Evolutionary conservation across 1,140 invertebrate genomes (phyloP), one percentile per base, ranked within the genome.

Genomic region (Oppia nitens): DNA sequence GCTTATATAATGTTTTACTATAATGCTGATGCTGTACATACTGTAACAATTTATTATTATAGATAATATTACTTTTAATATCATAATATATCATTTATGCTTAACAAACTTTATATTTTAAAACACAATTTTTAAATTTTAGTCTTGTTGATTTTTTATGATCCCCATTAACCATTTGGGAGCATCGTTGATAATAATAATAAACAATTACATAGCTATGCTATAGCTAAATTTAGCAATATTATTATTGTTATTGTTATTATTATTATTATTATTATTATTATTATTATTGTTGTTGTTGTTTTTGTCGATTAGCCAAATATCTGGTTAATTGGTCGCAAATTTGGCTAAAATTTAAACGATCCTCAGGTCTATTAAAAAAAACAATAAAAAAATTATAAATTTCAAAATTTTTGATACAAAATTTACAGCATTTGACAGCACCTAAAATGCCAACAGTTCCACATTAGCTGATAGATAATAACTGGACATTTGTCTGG

Each of bases 401-500:
- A 51, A 24, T 24, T 14, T 24, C 1, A 9, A 6, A 24, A 49
- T 45, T 24, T 20, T 9, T 28, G 47, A 40, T 9, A 47, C 12
- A n/a, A 14, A 21, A 40, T 27, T 23, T 53, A 23, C 14, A 21
- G 27, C 45, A 45, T 21, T 11, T 50, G 55, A 48, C 27, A 27
- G n/a, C 57, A 68, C 67, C 60, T 67, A 67, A 85, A 84, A 2
- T 80, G 76, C 93, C 93, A 98, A 71, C 93, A 97, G 68, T 82
- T 80, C 59, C 78, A 71, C 86, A 97, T 95, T 53, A 92, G 77
- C 61, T 81, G 72, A 70, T 91, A 96, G 40, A 91, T 81, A 61
- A 85, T 78, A 50, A 81, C 78, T 0, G 92, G 85, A 73, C 92
- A 97, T 47, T 81, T 73, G 57, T 81, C 78, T 0, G 92, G 90